Evolutionary conservation across 1,140 invertebrate genomes (phyloP).

Genomic region (Drosophila triauraria): DNA sequence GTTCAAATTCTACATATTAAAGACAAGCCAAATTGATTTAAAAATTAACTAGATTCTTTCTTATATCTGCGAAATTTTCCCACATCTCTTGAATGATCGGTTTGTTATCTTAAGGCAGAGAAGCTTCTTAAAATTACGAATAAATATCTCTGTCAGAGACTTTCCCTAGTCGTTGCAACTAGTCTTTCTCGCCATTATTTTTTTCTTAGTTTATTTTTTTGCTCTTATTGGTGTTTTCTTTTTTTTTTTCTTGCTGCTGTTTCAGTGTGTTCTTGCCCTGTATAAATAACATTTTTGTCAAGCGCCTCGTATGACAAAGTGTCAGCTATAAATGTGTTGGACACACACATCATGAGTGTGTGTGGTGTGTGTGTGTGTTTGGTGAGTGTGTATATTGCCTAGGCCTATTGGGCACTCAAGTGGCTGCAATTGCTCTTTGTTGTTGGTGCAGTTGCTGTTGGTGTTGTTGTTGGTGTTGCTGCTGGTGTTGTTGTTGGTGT

Average conservation of each 20-base stretch:
- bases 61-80: too few relatives aligned
- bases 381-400: constrained; percentile 3
- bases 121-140: too few relatives aligned
- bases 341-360: constrained; percentile 37
- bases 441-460: constrained; percentile 25
- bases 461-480: constrained; percentile 26
- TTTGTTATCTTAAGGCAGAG: too few relatives aligned
- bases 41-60: too few relatives aligned
- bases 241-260: constrained; percentile 4
- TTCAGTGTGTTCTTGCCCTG: constrained; percentile 41
- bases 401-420: constrained; percentile 74
- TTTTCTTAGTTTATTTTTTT: neutral
- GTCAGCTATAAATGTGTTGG: constrained; percentile 71
- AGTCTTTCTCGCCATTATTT: neutral
- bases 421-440: constrained; percentile 64
- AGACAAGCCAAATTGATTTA: too few relatives aligned
- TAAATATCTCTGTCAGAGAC: neutral
- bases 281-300: constrained; percentile 80
- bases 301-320: constrained; percentile 80
- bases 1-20: too few relatives aligned
- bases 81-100: too few relatives aligned
- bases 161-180: neutral
- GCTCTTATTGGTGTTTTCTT: neutral
- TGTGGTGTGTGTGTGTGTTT: constrained; percentile 2
- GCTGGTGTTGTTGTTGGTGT: constrained; percentile 27